These are phyloP conservation scores for Pelochelys cantorii DNA, from an alignment of 2,797 vertebrate species.

Conservation along the genomic window DNA sequence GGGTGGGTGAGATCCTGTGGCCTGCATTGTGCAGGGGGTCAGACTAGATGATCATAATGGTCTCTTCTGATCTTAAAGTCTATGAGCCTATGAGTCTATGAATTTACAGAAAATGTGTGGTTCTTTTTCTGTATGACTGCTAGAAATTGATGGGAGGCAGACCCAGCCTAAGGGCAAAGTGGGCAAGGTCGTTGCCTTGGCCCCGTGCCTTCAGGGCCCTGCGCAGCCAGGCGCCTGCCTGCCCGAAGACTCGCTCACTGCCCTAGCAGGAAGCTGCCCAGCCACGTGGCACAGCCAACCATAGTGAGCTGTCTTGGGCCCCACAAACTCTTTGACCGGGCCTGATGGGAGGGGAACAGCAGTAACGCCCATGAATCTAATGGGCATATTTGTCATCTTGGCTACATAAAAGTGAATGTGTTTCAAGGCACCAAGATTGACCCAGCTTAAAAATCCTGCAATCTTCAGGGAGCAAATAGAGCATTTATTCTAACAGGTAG, in stretches of 20 bases:
- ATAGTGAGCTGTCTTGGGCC: too few species aligned
- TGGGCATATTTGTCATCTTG: background rate
- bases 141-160: background rate
- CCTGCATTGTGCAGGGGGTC: too few species aligned
- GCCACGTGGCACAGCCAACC: too few species aligned
- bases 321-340: too few species aligned
- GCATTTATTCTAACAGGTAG: background rate
- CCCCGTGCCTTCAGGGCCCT: too few species aligned
- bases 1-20: too few species aligned
- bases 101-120: background rate
- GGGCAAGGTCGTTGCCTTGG: too few species aligned
- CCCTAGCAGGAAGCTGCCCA: too few species aligned
- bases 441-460: background rate
- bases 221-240: too few species aligned
- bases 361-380: background rate
- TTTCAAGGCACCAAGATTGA: background rate
- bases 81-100: background rate
- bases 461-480: background rate
- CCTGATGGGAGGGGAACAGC: fast-evolving
- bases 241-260: too few species aligned
- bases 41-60: background rate
- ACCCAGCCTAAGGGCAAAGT: too few species aligned
- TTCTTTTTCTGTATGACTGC: background rate
- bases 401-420: background rate
- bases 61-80: too few species aligned